Conservation (phyloP, 1,140 invertebrate species). For the Achatina immaculata region DNA sequence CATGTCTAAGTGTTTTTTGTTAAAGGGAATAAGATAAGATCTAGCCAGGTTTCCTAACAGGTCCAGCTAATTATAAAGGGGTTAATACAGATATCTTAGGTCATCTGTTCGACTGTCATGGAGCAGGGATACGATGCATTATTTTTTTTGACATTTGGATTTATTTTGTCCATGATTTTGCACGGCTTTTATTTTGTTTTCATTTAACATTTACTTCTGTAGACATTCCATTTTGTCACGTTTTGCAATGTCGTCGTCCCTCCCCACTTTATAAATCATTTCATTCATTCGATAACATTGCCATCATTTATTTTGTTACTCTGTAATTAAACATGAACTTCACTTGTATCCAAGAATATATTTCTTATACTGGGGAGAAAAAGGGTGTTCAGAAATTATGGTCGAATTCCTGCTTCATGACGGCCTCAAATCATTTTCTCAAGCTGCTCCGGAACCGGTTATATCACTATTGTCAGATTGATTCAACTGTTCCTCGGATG, state of each 20-base stretch:
- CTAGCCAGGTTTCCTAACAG: constrained; percentile 23
- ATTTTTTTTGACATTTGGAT: no score
- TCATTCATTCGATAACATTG: background rate
- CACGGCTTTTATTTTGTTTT: no score
- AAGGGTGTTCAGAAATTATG: background rate
- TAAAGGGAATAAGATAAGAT: constrained; percentile 26
- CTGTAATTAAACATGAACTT: no score
- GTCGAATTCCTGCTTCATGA: background rate
- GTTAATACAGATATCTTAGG: constrained; percentile 12
- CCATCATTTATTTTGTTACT: no score
- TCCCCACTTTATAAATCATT: background rate
- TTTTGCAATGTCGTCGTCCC: no score
- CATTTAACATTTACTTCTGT: background rate
- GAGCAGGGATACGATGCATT: background rate
- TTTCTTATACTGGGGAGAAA: no score
- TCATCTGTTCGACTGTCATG: background rate
- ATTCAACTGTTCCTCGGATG: constrained; percentile 10
- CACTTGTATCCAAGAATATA: no score
- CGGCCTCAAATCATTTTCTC: background rate
- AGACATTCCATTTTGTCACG: constrained; percentile 19
- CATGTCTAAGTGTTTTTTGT: constrained; percentile 34
- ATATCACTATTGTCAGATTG: background rate
- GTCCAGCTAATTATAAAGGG: constrained; percentile 13
- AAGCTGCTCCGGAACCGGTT: background rate
- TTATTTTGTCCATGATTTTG: no score